Evolutionary conservation across 2,113 vertebrate genomes (phyloP).

Genomic region (Zosterops lateralis): DNA sequence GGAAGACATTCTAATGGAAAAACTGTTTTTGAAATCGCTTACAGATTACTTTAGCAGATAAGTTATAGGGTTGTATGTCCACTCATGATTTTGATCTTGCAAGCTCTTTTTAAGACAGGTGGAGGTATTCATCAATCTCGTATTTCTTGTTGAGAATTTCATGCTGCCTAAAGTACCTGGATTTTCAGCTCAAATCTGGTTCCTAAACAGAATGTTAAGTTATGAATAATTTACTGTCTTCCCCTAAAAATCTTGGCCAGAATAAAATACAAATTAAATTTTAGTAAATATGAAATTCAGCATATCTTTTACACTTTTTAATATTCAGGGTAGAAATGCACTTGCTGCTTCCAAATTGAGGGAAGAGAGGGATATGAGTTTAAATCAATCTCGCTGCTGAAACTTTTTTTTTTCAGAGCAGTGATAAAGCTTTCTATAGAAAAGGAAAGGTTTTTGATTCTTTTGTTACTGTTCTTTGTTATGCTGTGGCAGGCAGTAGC

Average conservation of each 20-base stretch:
- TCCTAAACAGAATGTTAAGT: not conserved
- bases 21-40: not conserved
- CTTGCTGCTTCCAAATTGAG: not conserved
- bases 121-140: not conserved
- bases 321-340: not conserved
- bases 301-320: not conserved
- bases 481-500: not conserved
- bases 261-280: not conserved
- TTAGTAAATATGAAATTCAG: not conserved
- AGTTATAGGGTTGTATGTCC: not conserved
- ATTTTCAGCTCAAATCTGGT: not conserved
- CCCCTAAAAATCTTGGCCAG: not conserved
- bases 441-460: not conserved
- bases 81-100: not conserved
- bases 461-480: not conserved
- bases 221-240: not conserved
- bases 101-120: not conserved
- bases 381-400: not conserved
- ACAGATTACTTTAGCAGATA: not conserved
- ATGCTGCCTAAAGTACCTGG: not conserved
- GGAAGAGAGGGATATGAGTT: not conserved
- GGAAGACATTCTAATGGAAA: not conserved
- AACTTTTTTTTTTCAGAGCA: not conserved
- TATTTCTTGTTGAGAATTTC: not conserved
- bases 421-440: not conserved